These are phyloP conservation scores for Thalassarche chlororhynchos DNA, from an alignment of 2,113 vertebrate genomes.

Conservation along the genomic window DNA sequence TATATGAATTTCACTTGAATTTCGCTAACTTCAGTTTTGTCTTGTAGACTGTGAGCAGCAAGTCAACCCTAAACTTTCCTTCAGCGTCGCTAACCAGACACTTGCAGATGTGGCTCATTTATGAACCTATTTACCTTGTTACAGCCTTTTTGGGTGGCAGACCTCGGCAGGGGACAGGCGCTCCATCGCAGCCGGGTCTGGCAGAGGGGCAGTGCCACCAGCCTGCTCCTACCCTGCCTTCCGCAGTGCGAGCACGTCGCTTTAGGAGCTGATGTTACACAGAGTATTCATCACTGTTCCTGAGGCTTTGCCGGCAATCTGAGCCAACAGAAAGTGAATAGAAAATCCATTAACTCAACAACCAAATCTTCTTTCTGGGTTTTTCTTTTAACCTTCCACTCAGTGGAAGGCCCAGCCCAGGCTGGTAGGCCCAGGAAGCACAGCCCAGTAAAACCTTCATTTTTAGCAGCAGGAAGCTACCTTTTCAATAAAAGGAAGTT, in stretches of 20 bases:
- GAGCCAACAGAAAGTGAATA: background rate
- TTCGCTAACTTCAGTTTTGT: background rate
- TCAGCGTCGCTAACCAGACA: background rate
- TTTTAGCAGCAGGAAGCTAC: background rate
- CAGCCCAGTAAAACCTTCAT: background rate
- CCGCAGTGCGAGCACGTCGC: rapidly evolving
- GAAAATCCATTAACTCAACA: background rate
- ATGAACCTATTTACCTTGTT: background rate
- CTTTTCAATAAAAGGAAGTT: background rate
- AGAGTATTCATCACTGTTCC: background rate
- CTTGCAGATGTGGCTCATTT: background rate
- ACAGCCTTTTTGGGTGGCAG: background rate
- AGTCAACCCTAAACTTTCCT: background rate
- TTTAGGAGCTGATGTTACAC: background rate
- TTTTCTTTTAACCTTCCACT: background rate
- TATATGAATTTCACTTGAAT: background rate
- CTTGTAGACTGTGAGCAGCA: background rate
- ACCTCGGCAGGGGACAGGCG: rapidly evolving
- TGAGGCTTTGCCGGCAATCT: background rate
- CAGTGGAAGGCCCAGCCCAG: no score
- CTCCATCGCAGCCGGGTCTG: rapidly evolving
- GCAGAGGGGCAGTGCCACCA: background rate
- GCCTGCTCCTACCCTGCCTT: background rate
- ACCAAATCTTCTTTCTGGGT: background rate
- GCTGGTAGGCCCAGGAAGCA: background rate